phyloP scores from a whole-genome alignment of 2,888 invertebrate genomes.

The Slavum lentiscoides region DNA sequence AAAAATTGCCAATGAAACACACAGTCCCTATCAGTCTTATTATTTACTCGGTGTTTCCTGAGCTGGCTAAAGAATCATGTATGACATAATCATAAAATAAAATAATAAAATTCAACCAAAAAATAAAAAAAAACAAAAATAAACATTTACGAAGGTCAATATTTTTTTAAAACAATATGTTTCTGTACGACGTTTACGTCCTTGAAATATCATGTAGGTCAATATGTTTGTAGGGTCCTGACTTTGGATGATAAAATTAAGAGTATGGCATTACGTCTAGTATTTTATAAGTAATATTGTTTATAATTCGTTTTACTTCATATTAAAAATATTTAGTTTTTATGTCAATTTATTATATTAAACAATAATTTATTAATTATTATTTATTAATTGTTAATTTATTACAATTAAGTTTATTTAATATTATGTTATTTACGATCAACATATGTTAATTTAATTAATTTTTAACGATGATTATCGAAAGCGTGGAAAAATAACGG shows the following conservation, averaged over 20 bases:
- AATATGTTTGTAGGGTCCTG: background rate
- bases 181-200: background rate
- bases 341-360: too few relatives aligned
- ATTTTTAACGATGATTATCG: too few relatives aligned
- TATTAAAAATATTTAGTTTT: too few relatives aligned
- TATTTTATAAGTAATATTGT: too few relatives aligned
- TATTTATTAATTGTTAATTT: too few relatives aligned
- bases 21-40: background rate
- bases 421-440: too few relatives aligned
- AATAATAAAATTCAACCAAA: constrained; percentile 26
- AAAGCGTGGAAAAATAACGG: too few relatives aligned
- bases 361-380: too few relatives aligned
- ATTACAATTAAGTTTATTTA: too few relatives aligned
- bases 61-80: constrained; percentile 7
- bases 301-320: too few relatives aligned
- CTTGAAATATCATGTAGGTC: constrained; percentile 7
- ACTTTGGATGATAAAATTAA: background rate
- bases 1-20: constrained; percentile 31
- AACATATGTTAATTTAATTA: too few relatives aligned
- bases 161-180: constrained; percentile 4
- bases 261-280: too few relatives aligned
- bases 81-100: constrained; percentile 34
- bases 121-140: constrained; percentile 5
- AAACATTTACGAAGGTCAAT: constrained; percentile 14
- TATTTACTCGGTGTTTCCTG: background rate